Evolutionary conservation across 2,797 vertebrate genomes (phyloP).

Genomic region (Sebastes itinus): DNA sequence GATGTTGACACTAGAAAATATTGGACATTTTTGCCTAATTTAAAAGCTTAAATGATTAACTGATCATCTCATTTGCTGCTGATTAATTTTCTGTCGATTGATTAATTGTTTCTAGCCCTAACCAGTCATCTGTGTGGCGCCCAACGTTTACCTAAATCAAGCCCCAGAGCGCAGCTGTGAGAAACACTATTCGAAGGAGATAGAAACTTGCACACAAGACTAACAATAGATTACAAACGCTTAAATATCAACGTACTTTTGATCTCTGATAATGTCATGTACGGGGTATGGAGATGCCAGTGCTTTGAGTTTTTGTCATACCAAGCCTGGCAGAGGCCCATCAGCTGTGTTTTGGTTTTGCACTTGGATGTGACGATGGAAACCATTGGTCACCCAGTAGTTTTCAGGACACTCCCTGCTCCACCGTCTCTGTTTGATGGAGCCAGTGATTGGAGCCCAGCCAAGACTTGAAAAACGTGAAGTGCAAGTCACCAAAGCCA

Average conservation of each 20-base stretch:
- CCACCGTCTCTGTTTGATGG: conserved; percentile 18
- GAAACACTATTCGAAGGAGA: not conserved
- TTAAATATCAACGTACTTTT: not conserved
- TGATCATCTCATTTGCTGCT: not conserved
- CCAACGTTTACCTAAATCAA: not conserved
- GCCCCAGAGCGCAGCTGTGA: too few relatives aligned
- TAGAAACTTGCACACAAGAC: not conserved
- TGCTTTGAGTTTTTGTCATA: not conserved
- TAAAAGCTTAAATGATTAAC: not conserved
- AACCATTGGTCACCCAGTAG: conserved; percentile 18
- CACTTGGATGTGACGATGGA: conserved; percentile 7
- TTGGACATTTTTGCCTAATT: not conserved
- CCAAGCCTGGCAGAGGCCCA: not conserved
- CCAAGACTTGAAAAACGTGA: conserved; percentile 81
- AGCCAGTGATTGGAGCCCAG: conserved; percentile 49
- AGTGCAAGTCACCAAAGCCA: conserved; percentile 64
- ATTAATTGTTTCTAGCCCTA: not conserved
- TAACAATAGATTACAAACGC: not conserved
- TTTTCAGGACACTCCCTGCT: conserved; percentile 40
- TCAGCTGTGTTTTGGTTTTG: conserved; percentile 15
- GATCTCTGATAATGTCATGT: not conserved
- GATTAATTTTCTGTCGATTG: not conserved
- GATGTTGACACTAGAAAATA: not conserved
- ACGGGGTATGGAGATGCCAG: not conserved
- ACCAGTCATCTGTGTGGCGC: not conserved